Percentiles rank a stretch among this genome's conserved stretches.
Evolutionary conservation across 2,113 vertebrate species (phyloP).

Genomic region (Micromys minutus): DNA sequence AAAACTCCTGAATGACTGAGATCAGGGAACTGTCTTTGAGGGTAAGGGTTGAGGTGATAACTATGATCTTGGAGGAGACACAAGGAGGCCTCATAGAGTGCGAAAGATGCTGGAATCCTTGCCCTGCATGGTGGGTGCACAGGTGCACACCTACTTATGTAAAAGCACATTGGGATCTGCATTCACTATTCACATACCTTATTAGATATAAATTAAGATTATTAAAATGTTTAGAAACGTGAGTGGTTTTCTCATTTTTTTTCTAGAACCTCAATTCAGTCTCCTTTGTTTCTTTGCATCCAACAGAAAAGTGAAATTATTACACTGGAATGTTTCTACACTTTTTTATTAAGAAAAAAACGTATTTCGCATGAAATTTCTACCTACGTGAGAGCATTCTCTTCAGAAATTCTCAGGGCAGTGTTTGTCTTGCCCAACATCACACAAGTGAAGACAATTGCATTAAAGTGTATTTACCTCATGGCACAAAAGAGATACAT

Average conservation of each 20-base stretch:
- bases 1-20: neutral
- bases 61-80: neutral
- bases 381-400: neutral
- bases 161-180: neutral
- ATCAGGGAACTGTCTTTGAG: neutral
- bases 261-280: neutral
- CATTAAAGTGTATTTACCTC: constrained; percentile 28
- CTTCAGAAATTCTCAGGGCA: constrained; percentile 25
- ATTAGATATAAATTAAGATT: neutral
- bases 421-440: neutral
- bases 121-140: neutral
- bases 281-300: neutral
- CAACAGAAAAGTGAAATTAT: neutral
- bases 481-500: constrained; percentile 19
- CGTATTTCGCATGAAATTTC: neutral
- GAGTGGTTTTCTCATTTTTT: neutral
- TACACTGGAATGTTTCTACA: neutral
- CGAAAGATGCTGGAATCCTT: neutral
- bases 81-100: neutral
- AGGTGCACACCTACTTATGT: neutral
- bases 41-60: neutral
- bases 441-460: neutral
- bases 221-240: neutral
- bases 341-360: constrained; percentile 30
- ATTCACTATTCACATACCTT: neutral